phyloP scores from a whole-genome alignment of 1,140 invertebrate genomes.

The Thaumatotibia leucotreta region DNA sequence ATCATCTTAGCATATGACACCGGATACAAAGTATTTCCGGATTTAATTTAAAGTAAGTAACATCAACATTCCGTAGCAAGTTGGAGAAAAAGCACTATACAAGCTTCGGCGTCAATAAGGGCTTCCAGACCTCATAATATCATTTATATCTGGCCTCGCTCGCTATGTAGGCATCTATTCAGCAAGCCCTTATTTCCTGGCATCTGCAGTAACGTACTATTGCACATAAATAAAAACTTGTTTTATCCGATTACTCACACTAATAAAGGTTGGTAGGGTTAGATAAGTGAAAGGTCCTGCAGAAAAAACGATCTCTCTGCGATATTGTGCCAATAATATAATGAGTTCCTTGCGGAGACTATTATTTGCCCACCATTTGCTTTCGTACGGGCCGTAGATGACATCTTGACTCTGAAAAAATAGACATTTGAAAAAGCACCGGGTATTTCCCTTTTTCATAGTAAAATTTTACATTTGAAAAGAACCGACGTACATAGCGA shows the following conservation, averaged over 20 bases:
- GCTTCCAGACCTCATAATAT: too few relatives aligned
- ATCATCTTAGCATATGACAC: too few relatives aligned
- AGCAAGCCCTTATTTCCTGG: too few relatives aligned
- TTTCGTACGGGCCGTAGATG: neutral
- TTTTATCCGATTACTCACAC: neutral
- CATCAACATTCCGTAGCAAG: too few relatives aligned
- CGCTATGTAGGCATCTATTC: too few relatives aligned
- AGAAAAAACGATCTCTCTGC: neutral
- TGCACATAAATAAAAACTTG: too few relatives aligned
- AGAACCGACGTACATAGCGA: neutral
- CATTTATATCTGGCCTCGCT: too few relatives aligned
- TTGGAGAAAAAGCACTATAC: too few relatives aligned
- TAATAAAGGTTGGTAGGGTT: constrained; percentile 2
- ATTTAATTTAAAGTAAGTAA: too few relatives aligned
- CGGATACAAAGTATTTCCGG: too few relatives aligned
- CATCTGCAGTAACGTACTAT: neutral
- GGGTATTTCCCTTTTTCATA: neutral
- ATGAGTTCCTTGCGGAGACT: neutral
- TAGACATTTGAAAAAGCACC: neutral
- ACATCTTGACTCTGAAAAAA: constrained; percentile 7
- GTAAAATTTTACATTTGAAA: neutral
- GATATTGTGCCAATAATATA: neutral
- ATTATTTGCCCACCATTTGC: neutral
- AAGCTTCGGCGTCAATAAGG: too few relatives aligned
- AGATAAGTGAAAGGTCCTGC: constrained; percentile 1